Percentiles rank a stretch among this genome's conserved stretches.
Evolutionary conservation across 1,140 invertebrate genomes (phyloP).

Genomic region (Mycetomoellerius zeteki): DNA sequence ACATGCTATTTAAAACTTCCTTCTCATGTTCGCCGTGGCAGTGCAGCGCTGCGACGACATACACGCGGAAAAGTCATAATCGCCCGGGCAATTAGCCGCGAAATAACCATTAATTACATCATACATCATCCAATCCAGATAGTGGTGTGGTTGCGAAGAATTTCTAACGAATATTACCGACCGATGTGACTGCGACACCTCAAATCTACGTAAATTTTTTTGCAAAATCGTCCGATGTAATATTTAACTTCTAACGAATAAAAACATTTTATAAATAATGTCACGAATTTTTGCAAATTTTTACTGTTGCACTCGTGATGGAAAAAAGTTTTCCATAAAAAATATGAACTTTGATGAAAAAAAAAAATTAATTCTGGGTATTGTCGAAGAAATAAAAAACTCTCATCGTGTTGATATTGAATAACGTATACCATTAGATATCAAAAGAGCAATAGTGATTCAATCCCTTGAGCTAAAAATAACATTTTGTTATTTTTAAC

Average conservation of each 20-base stretch:
- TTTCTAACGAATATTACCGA: conserved; percentile 49
- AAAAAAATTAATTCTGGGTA: neutral
- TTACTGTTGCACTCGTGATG: neutral
- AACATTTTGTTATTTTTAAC: no score
- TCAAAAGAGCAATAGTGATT: no score
- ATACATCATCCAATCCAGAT: conserved; percentile 53
- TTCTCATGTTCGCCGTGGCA: neutral
- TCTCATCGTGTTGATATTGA: neutral
- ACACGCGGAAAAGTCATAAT: conserved; percentile 58
- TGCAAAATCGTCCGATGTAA: neutral
- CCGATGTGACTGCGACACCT: neutral
- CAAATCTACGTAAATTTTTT: conserved; percentile 25
- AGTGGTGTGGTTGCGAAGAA: conserved; percentile 38
- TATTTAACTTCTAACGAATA: conserved; percentile 5
- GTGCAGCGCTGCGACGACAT: conserved; percentile 20
- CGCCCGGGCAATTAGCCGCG: conserved; percentile 56
- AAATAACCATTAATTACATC: conserved; percentile 59
- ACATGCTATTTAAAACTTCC: conserved; percentile 36
- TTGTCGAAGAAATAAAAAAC: neutral
- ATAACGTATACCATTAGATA: no score
- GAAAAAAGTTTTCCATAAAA: neutral
- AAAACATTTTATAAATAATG: conserved; percentile 10
- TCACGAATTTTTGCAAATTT: neutral
- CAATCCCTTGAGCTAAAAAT: no score
- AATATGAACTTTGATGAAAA: neutral